Base-by-base conservation (phyloP, 2,797 vertebrate genomes). In the Harpagifer antarcticus region DNA sequence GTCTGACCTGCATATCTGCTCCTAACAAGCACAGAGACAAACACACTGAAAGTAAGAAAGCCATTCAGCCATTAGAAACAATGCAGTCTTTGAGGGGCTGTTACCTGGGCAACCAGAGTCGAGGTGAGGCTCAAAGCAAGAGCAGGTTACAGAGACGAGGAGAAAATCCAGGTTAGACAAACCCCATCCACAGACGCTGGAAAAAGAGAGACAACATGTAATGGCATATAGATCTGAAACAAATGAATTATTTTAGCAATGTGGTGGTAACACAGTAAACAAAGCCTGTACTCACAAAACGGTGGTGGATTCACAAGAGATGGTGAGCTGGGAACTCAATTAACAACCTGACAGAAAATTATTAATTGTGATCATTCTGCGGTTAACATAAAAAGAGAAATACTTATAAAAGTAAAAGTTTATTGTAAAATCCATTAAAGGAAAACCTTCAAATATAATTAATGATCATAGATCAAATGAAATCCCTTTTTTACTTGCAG, bases 41-140 rank as follows among this genome's bases (percentile, higher is more conserved):
- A 84, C 71, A 80, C 73, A 63, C 27, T 47, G 64, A 71, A 88
- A 90, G 83, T 71, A 70, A 86, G 81, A 87, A 83, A 91, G 80
- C 80, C 72, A 90, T 78, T 79, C 81, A 91, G 90, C 79, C 90
- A 85, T 91, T 93, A 93, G 92, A 94, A 94, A 93, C 92, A 91
- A 87, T 86, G 80, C 79, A 81, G 93, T 92, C 91, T 93, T 94
- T 91, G 90, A 92, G 92, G 89, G 89, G 75, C 91, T 78, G 95
- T 95, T 95, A 93, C 95, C 94, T 92, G 90, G 94, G 94, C 90
- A 95, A 96, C 94, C 62, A 84, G 90, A 88, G 81, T 85, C 57
- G 83, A 95, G 93, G 91, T 94, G 91, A 94, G 76, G 85, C 92
- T 93, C 79, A 83, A 85, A 93, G 90, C 86, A 72, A 90, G 88